These are phyloP conservation scores for Datnioides undecimradiatus DNA, from an alignment of 2,113 vertebrate species.

Conservation along the genomic window DNA sequence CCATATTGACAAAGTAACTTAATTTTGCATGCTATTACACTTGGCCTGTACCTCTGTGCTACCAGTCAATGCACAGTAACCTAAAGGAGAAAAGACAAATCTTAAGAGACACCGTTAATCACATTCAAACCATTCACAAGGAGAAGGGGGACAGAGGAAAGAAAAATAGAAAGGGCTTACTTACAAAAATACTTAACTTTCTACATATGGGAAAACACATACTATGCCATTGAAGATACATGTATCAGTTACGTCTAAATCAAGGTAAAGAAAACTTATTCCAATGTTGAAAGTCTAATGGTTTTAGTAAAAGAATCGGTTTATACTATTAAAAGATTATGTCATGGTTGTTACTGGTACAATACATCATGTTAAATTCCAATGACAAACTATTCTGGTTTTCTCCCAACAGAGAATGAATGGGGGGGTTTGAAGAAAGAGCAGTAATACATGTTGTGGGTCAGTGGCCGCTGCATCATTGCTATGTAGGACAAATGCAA, in stretches of 20 bases:
- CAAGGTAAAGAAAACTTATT: conserved; percentile 85
- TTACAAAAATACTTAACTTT: conserved; percentile 94
- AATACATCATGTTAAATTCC: conserved; percentile 87
- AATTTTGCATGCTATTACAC: conserved; percentile 81
- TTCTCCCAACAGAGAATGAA: conserved; percentile 76
- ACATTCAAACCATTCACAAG: conserved; percentile 97
- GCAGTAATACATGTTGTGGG: conserved; percentile 47
- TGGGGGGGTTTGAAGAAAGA: conserved; percentile 43
- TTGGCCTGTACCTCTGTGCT: conserved; percentile 99
- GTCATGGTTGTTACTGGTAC: conserved; percentile 68
- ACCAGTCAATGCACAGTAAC: conserved; percentile 91
- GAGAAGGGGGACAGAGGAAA: conserved; percentile 83
- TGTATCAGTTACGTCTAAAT: conserved; percentile 74
- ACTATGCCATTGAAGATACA: conserved; percentile 87
- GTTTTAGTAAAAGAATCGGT: conserved; percentile 63
- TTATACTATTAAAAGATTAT: conserved; percentile 64
- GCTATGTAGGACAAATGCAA: conserved; percentile 73
- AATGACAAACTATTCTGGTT: conserved; percentile 98
- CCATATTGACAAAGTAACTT: conserved; percentile 85
- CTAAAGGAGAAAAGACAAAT: conserved; percentile 98
- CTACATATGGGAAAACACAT: conserved; percentile 91
- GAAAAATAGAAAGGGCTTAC: conserved; percentile 91
- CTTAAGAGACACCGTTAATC: conserved; percentile 99
- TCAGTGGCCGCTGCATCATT: conserved; percentile 56
- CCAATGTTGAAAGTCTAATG: conserved; percentile 56